A percentile compares a stretch with the other conserved stretches of the same genome.
Evolutionary conservation across 2,113 vertebrate species (phyloP).

Genomic region (Cricetomys ansorgei): DNA sequence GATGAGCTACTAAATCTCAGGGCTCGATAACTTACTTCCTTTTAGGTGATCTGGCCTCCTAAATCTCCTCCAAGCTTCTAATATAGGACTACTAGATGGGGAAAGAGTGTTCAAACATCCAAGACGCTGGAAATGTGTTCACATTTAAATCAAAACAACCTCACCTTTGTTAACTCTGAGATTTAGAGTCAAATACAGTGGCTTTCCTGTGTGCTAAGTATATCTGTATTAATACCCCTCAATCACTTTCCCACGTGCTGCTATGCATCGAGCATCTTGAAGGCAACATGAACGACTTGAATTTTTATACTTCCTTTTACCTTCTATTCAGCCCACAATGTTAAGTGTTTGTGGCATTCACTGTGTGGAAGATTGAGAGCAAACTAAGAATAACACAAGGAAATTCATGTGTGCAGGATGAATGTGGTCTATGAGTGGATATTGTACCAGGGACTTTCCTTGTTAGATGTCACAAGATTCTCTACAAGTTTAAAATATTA

Average conservation of each 20-base stretch:
- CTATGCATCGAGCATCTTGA: not conserved
- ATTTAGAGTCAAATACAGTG: not conserved
- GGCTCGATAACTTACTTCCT: not conserved
- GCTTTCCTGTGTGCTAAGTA: not conserved
- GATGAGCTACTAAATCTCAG: not conserved
- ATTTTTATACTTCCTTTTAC: not conserved
- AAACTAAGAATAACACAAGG: not conserved
- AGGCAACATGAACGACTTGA: not conserved
- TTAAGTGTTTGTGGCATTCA: not conserved
- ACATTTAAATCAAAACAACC: not conserved
- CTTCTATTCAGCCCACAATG: not conserved
- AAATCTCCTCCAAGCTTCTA: not conserved
- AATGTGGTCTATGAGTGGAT: not conserved
- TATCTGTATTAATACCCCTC: not conserved
- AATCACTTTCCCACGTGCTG: fast-evolving
- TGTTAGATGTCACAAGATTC: not conserved
- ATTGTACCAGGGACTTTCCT: not conserved
- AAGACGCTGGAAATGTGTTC: not conserved
- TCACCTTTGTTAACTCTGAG: not conserved
- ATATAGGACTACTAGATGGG: not conserved
- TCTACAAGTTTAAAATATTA: not conserved
- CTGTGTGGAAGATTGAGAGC: not conserved
- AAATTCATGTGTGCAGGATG: not conserved
- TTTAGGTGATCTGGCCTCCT: too few relatives aligned
- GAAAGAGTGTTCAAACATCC: not conserved